Evolutionary conservation across 92 coral and sea anemone species (phyloP).

Genomic region (Plumapathes pennacea): DNA sequence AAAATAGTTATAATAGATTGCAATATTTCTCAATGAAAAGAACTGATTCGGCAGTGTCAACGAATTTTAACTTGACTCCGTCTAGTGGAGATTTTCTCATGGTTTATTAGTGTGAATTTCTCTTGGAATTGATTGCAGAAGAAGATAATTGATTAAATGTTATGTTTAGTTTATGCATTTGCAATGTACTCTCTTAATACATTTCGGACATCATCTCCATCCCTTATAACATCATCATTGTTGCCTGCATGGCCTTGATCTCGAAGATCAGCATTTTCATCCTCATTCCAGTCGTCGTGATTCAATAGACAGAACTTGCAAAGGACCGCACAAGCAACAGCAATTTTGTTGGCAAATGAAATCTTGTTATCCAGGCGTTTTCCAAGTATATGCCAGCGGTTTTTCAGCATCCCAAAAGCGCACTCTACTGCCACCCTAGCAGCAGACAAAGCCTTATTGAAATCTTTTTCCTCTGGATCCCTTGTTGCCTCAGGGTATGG

Average conservation of each 20-base stretch:
- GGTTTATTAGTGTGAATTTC: background rate
- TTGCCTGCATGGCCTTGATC: conserved; percentile 11
- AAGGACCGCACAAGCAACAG: conserved; percentile 31
- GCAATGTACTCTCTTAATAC: conserved; percentile 35
- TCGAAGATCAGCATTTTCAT: conserved; percentile 22
- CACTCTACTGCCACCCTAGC: conserved; percentile 12
- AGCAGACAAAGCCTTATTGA: conserved; percentile 6
- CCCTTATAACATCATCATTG: conserved; percentile 35
- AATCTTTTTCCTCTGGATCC: conserved; percentile 28
- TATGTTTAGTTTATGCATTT: background rate
- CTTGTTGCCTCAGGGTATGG: conserved; percentile 36
- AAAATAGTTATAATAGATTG: background rate
- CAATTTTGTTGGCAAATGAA: conserved; percentile 1
- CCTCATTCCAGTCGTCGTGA: conserved; percentile 20
- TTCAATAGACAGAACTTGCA: conserved; percentile 16
- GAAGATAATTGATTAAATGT: background rate
- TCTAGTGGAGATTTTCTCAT: background rate
- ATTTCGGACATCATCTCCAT: conserved; percentile 32
- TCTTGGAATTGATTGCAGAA: background rate
- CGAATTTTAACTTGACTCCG: background rate
- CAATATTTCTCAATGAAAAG: background rate
- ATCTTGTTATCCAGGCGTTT: conserved; percentile 11
- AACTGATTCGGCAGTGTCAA: background rate
- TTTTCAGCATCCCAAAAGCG: conserved; percentile 12
- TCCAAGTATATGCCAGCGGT: conserved; percentile 9